These are phyloP conservation scores for Calameuta idolon DNA, from an alignment of 2,888 invertebrate species.

Conservation along the genomic window DNA sequence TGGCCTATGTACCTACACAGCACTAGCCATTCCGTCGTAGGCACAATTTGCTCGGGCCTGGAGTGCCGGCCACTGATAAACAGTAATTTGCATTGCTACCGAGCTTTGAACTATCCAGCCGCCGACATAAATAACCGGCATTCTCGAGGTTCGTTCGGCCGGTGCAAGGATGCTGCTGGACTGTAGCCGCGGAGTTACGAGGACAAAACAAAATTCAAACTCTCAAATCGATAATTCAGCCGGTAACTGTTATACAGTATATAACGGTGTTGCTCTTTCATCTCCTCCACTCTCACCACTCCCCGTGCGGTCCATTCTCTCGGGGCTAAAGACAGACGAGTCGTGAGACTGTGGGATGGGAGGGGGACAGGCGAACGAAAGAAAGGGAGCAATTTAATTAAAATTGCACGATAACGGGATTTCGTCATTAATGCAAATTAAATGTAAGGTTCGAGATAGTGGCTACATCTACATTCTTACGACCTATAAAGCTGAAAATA, in stretches of 20 bases:
- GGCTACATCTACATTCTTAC: constrained; percentile 15
- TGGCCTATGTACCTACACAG: constrained; percentile 23
- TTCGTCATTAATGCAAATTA: constrained; percentile 24
- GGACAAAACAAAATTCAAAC: neutral
- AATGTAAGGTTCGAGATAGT: constrained; percentile 13
- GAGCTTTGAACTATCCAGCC: constrained; percentile 35
- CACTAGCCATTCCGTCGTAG: constrained; percentile 41
- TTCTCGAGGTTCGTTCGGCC: neutral
- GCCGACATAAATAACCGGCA: constrained; percentile 38
- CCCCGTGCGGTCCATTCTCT: neutral
- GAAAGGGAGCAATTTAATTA: constrained; percentile 16
- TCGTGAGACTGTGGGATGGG: neutral
- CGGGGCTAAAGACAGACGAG: neutral
- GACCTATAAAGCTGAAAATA: constrained; percentile 15
- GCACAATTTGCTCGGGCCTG: constrained; percentile 35
- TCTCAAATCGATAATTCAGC: neutral
- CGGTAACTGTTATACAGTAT: neutral
- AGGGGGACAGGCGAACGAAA: neutral
- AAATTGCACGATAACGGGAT: constrained; percentile 20
- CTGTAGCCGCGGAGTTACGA: neutral
- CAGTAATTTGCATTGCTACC: constrained; percentile 49
- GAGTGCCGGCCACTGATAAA: constrained; percentile 43
- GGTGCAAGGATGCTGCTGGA: neutral
- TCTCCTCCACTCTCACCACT: neutral
- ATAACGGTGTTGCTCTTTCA: neutral